These are phyloP conservation scores for Caenorhabditis drosophilae DNA, from an alignment of 2,888 invertebrate genomes.

Conservation along the genomic window DNA sequence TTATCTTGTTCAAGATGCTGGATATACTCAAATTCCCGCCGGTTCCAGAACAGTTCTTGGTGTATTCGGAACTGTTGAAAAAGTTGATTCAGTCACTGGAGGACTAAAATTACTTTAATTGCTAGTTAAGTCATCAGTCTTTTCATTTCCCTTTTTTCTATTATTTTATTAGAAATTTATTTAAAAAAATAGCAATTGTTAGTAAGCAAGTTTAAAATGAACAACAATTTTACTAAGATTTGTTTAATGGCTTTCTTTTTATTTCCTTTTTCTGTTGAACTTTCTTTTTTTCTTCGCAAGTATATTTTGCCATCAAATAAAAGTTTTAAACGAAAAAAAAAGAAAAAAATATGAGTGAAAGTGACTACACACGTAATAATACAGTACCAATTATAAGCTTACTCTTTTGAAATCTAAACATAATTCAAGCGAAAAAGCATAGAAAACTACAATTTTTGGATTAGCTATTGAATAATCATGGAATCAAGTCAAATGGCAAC, in stretches of 20 bases:
- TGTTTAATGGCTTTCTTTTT: no score
- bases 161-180: background rate
- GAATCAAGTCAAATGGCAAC: background rate
- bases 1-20: conserved; percentile 73
- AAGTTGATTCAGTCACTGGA: conserved; percentile 71
- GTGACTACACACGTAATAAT: background rate
- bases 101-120: conserved; percentile 69
- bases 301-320: no score
- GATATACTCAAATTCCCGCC: conserved; percentile 72
- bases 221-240: no score
- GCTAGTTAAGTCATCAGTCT: background rate
- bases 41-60: conserved; percentile 72
- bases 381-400: conserved; percentile 4
- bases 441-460: conserved; percentile 9
- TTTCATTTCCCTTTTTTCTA: background rate
- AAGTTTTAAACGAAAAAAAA: no score
- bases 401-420: conserved; percentile 10
- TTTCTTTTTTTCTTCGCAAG: background rate
- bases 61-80: conserved; percentile 70
- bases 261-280: background rate
- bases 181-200: no score
- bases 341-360: background rate
- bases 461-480: conserved; percentile 11
- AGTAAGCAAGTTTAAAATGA: no score
- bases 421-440: background rate